Evolutionary conservation across 2,113 vertebrate species (phyloP).

Genomic region (Pteruthius melanotis): DNA sequence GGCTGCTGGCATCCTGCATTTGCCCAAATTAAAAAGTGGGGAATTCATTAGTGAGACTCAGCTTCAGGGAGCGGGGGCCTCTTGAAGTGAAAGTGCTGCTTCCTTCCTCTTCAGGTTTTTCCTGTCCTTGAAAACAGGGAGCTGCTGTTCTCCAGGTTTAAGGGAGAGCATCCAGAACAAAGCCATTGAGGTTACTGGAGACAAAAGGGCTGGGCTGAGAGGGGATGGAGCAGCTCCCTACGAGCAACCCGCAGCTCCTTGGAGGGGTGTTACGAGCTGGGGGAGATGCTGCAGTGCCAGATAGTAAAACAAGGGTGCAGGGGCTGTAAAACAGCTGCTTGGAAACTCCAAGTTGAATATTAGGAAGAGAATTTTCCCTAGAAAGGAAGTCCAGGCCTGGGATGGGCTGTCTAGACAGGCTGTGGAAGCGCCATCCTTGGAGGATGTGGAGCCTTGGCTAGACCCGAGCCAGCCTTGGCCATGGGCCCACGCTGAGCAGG

Average conservation of each 20-base stretch:
- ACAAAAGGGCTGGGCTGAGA: neutral
- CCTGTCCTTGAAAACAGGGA: neutral
- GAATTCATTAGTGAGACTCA: neutral
- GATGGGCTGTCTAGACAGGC: slow-evolving; percentile 36
- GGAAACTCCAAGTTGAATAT: neutral
- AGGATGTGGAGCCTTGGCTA: neutral
- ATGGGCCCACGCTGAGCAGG: neutral
- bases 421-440: slow-evolving; percentile 9
- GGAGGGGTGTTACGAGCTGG: neutral
- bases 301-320: neutral
- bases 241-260: neutral
- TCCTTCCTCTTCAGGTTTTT: neutral
- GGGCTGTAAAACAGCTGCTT: neutral
- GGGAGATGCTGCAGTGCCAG: neutral
- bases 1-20: neutral
- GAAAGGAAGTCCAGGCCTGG: slow-evolving; percentile 22
- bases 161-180: neutral
- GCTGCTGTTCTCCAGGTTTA: fast-evolving
- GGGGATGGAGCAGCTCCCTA: neutral
- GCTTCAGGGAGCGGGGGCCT: neutral
- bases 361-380: neutral
- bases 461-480: slow-evolving; percentile 1
- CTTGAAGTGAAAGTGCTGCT: neutral
- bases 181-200: fast-evolving
- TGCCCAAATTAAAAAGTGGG: neutral